These are phyloP conservation scores for Drosophila mimetica DNA, from an alignment of 2,888 invertebrate genomes.

Conservation along the genomic window DNA sequence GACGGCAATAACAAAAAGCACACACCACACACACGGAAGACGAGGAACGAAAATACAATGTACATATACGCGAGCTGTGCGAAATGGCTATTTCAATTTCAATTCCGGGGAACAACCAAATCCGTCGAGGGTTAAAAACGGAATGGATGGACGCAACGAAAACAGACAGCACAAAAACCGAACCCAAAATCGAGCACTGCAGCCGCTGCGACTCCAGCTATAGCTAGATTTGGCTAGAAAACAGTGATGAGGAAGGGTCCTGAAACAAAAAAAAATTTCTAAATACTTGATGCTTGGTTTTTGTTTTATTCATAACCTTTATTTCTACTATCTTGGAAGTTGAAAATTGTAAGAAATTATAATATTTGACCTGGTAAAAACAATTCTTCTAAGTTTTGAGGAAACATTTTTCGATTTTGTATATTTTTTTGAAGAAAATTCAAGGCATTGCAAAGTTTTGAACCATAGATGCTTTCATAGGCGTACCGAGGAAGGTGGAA, in stretches of 20 bases:
- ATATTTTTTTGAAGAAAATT: too few species aligned
- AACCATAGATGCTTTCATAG: too few species aligned
- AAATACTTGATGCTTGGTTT: too few species aligned
- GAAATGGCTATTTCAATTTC: neutral
- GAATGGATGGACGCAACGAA: slow-evolving; percentile 42
- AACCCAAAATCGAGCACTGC: slow-evolving; percentile 45
- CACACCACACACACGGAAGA: slow-evolving; percentile 19
- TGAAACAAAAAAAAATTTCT: too few species aligned
- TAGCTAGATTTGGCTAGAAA: slow-evolving; percentile 2
- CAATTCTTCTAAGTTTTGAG: too few species aligned
- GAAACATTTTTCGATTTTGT: too few species aligned
- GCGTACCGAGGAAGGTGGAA: too few species aligned
- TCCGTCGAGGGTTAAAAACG: slow-evolving; percentile 63
- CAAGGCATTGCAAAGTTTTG: too few species aligned
- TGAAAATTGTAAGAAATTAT: too few species aligned
- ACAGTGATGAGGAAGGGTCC: neutral
- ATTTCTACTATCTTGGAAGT: too few species aligned
- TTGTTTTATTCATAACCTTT: too few species aligned
- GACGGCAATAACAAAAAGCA: slow-evolving; percentile 34
- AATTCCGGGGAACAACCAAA: slow-evolving; percentile 59
- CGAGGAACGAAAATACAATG: slow-evolving; percentile 12
- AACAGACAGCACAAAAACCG: slow-evolving; percentile 67
- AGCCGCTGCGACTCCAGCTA: slow-evolving; percentile 1
- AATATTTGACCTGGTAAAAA: too few species aligned
- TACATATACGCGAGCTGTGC: slow-evolving; percentile 3